Base-by-base conservation (phyloP, 2,888 invertebrate species). In the Hybos culiciformis region DNA sequence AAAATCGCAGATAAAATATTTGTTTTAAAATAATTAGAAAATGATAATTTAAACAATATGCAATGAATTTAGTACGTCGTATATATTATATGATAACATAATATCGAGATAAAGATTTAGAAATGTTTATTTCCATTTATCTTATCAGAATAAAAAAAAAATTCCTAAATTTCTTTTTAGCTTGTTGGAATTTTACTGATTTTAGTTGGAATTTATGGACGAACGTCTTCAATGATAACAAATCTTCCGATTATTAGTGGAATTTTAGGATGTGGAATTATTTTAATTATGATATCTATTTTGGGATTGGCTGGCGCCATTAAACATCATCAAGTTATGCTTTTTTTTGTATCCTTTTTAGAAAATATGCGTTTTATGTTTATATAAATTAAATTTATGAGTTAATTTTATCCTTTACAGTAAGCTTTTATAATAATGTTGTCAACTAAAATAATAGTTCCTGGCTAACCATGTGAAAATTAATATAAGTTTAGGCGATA, bases 341-440 rank as follows among this genome's bases (percentile, higher is more conserved):
- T 94, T 44, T 94, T 94, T 70, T 94, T 94, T 71, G 93, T 93
- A 91, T 87, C 87, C 87, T 87, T 87, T 79, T 62, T 17, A 49
- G 52, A 43, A 46, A 37, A 39, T 7, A 23, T 23, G n/a, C n/a
- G n/a, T n/a, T n/a, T n/a, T n/a, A n/a, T n/a, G n/a, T n/a, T n/a
- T n/a, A n/a, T n/a, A n/a, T n/a, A n/a, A n/a, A n/a, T n/a, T n/a
- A n/a, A n/a, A n/a, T n/a, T n/a, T n/a, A n/a, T n/a, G n/a, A n/a
- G n/a, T n/a, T n/a, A n/a, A n/a, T n/a, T n/a, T n/a, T n/a, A n/a
- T n/a, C n/a, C n/a, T n/a, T n/a, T n/a, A n/a, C n/a, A n/a, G n/a
- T n/a, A n/a, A n/a, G n/a, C n/a, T n/a, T n/a, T n/a, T n/a, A n/a
- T n/a, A n/a, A n/a, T n/a, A n/a, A n/a, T n/a, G n/a, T n/a, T n/a